Percentiles rank a stretch among this genome's conserved stretches.
Evolutionary conservation across 2,797 vertebrate species (phyloP).

Genomic region (Manis pentadactyla): DNA sequence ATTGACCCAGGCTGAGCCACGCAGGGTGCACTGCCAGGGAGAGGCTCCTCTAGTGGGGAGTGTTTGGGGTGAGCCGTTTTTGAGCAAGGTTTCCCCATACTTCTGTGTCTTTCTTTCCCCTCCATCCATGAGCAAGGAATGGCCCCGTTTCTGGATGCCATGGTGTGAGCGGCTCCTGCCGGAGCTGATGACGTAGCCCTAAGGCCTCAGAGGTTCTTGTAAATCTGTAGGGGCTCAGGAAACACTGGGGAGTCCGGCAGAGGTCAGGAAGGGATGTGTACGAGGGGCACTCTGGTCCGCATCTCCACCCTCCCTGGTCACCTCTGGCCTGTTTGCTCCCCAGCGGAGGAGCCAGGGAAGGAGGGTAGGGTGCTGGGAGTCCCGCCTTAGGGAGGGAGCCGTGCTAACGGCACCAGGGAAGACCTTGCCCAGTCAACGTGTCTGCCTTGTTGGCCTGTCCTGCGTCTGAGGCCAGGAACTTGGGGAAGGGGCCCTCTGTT

Average conservation of each 20-base stretch:
- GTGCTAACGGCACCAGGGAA: no score
- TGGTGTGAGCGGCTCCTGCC: background rate
- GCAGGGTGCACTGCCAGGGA: background rate
- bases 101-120: background rate
- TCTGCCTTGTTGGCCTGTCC: no score
- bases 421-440: no score
- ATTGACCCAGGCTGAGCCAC: background rate
- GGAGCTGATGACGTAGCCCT: background rate
- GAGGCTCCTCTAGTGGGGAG: no score
- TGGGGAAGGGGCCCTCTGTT: no score
- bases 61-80: background rate
- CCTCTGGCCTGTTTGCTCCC: background rate
- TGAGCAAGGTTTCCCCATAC: background rate
- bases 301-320: background rate
- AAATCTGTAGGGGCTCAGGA: background rate
- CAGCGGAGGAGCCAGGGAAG: background rate
- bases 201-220: background rate
- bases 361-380: no score
- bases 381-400: background rate
- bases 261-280: background rate
- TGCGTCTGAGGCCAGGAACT: no score
- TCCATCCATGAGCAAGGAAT: background rate
- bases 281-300: background rate
- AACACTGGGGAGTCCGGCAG: background rate
- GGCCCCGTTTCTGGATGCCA: background rate